Evolutionary conservation across 2,797 vertebrate genomes (phyloP).

Genomic region (Merluccius polli): DNA sequence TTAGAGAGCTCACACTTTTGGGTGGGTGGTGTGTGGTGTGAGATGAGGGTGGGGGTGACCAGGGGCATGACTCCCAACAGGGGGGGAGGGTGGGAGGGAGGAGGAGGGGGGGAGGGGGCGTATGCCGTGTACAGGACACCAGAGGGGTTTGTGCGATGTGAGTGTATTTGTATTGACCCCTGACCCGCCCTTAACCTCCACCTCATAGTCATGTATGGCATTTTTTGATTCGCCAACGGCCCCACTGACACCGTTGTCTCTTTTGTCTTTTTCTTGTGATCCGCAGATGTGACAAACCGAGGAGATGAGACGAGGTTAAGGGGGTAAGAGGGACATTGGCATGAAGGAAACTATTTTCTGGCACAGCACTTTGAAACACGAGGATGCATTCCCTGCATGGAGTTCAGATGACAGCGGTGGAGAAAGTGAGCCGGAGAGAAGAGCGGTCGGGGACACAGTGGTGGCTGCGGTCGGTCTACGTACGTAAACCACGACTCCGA

Average conservation of each 20-base stretch:
- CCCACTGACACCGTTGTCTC: not conserved
- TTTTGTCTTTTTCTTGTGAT: slow-evolving; percentile 24
- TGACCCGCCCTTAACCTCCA: not conserved
- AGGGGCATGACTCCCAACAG: slow-evolving; percentile 16
- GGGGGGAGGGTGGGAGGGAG: too few species aligned
- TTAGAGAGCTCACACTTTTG: slow-evolving; percentile 27
- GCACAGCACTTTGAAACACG: slow-evolving; percentile 89
- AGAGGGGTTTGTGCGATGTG: not conserved
- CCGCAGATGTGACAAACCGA: slow-evolving; percentile 90
- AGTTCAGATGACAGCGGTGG: slow-evolving; percentile 47
- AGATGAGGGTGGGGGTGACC: slow-evolving; percentile 16
- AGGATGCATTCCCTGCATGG: slow-evolving; percentile 85
- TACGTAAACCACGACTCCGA: slow-evolving; percentile 29
- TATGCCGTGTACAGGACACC: not conserved
- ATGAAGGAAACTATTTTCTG: slow-evolving; percentile 83
- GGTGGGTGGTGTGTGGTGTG: slow-evolving; percentile 18
- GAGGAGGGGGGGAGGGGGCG: not conserved
- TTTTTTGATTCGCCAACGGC: not conserved
- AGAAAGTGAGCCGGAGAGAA: slow-evolving; percentile 10
- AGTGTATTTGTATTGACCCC: not conserved
- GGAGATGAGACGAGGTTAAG: slow-evolving; percentile 79
- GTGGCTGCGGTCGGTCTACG: slow-evolving; percentile 18
- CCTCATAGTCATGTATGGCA: not conserved
- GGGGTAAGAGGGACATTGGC: slow-evolving; percentile 73
- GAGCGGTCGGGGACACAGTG: slow-evolving; percentile 19